Evolutionary conservation across 2,113 vertebrate species (phyloP), one percentile per base, ranked within the genome.

Genomic region (Cervus canadensis): DNA sequence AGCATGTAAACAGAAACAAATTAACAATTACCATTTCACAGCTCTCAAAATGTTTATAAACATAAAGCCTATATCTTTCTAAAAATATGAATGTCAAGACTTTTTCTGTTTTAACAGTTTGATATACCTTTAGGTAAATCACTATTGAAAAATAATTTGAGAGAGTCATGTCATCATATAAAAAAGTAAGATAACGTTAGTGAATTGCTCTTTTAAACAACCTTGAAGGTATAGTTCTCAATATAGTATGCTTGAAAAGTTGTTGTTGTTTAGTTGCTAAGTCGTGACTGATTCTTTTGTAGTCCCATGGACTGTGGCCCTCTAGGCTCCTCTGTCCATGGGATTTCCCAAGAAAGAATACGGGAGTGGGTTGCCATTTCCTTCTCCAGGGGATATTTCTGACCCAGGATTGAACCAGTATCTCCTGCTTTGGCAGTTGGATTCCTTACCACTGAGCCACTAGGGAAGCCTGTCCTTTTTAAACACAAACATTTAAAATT

Each of bases 21-120:
- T 97, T 88, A 97, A 98, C 95, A 97, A 97, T 97, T 96, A 96
- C 28, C 84, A 91, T 85, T 97, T 98, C 91, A 97, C 21, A 95
- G 81, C 71, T 96, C 85, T 98, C 74, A 96, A 96, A 97, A 97
- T 97, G 91, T 97, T 97, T 98, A 97, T 86, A 96, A 97, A 98
- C 84, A 90, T 71, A 82, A 81, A 92, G 23, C 6, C 45, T 40
- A 67, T 97, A 98, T 97, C 86, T 97, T 96, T 97, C 79, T 92
- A 97, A 93, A 98, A 97, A 95, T 92, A 88, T 71, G 50, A 97
- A 14, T 92, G 87, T 87, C 9, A 81, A 64, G 36, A 13, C 30
- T 74, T 89, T 82, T 96, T 90, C 87, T 26, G 91, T 91, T 96
- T 95, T 96, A 97, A 96, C 17, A 2, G 28, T 84, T 89, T 95